A percentile compares a stretch with the other conserved stretches of the same genome.
Evolutionary conservation across 2,113 vertebrate genomes (phyloP).

Genomic region (Colaptes auratus): DNA sequence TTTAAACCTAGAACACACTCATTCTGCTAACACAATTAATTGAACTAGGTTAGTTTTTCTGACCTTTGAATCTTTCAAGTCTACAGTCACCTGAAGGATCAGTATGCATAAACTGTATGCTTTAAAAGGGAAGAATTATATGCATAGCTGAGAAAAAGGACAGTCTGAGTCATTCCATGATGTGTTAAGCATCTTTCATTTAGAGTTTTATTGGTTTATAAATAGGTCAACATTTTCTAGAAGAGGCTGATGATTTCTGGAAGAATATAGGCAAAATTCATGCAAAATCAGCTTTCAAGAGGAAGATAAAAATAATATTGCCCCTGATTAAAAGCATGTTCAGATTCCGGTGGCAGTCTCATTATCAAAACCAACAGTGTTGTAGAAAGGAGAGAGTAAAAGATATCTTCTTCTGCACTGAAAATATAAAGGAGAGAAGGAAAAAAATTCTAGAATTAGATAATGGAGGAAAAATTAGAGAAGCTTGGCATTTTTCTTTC

Average conservation of each 20-base stretch:
- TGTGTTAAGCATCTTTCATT: slow-evolving; percentile 10
- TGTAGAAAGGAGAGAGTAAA: not conserved
- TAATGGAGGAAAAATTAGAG: not conserved
- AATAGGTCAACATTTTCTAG: slow-evolving; percentile 34
- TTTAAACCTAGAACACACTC: not conserved
- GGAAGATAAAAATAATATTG: slow-evolving; percentile 25
- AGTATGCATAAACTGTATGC: not conserved
- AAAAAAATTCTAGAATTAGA: not conserved
- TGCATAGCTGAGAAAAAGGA: not conserved
- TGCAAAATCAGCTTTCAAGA: slow-evolving; percentile 4
- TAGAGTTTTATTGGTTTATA: slow-evolving; percentile 1
- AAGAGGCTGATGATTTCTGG: slow-evolving; percentile 19
- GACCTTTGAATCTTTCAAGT: not conserved
- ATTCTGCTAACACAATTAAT: accelerated
- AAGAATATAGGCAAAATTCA: slow-evolving; percentile 28
- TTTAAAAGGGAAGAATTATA: not conserved
- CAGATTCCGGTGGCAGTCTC: not conserved
- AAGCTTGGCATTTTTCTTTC: not conserved
- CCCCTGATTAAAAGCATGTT: not conserved
- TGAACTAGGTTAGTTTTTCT: not conserved
- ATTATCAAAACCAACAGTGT: not conserved
- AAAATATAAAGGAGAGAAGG: not conserved
- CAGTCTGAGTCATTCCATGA: not conserved
- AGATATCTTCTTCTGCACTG: not conserved
- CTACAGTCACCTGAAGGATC: not conserved